Evolutionary conservation across 1,140 invertebrate species (phyloP).

Genomic region (Leguminivora glycinivorella): DNA sequence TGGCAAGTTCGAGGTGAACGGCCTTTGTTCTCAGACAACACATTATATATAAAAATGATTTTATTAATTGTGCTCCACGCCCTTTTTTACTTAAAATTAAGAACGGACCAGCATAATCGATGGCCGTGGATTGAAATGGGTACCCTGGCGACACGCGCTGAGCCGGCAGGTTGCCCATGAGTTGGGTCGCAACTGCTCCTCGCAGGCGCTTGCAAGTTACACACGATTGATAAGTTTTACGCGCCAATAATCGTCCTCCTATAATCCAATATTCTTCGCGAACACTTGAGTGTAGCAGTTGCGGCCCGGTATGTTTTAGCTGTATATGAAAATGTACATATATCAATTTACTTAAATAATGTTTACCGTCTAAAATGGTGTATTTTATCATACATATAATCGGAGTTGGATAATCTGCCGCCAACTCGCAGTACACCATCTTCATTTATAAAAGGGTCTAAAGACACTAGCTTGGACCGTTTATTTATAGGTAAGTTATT

Average conservation of each 20-base stretch:
- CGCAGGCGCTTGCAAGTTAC: neutral
- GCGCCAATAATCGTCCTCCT: slow-evolving; percentile 31
- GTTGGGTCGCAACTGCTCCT: neutral
- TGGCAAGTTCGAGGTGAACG: slow-evolving; percentile 36
- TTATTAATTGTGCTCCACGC: slow-evolving; percentile 27
- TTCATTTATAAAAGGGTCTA: too few species aligned
- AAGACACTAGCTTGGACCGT: too few species aligned
- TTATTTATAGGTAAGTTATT: too few species aligned
- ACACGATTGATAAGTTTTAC: neutral
- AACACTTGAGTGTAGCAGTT: slow-evolving; percentile 9
- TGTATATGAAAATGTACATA: neutral
- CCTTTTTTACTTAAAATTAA: slow-evolving; percentile 23
- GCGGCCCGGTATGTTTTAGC: neutral
- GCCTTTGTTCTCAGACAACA: slow-evolving; percentile 32
- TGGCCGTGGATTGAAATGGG: slow-evolving; percentile 45
- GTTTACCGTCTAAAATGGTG: slow-evolving; percentile 13
- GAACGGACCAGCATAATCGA: slow-evolving; percentile 49
- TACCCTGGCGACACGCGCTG: slow-evolving; percentile 31
- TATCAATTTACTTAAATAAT: neutral
- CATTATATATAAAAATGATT: slow-evolving; percentile 31
- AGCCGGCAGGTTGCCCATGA: slow-evolving; percentile 38
- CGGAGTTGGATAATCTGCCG: neutral
- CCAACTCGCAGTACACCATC: neutral
- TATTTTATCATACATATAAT: neutral
- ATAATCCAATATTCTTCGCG: neutral